phyloP scores from a whole-genome alignment of 2,797 vertebrate species.

The Coreius guichenoti region DNA sequence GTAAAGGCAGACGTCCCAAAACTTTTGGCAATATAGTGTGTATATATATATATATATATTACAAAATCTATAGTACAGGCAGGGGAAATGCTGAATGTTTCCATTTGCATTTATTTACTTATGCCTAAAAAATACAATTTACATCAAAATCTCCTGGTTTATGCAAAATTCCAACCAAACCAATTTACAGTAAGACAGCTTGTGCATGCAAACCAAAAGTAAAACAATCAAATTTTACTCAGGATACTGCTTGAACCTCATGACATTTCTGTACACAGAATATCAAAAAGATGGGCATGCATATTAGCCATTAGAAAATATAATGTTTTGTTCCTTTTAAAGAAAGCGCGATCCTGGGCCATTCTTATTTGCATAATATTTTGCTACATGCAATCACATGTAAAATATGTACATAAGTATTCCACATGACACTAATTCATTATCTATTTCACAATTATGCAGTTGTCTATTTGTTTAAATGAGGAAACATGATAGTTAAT shows the following conservation, averaged over 20 bases:
- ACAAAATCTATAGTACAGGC: constrained; percentile 9
- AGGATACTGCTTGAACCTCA: neutral
- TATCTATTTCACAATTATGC: constrained; percentile 8
- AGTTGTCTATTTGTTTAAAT: constrained; percentile 20
- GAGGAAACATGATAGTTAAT: neutral
- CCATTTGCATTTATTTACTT: constrained; percentile 15
- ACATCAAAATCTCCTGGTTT: neutral
- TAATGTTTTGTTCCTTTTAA: neutral
- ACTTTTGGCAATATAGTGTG: no score
- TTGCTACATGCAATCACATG: constrained; percentile 27
- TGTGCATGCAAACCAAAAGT: neutral
- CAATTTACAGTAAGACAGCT: neutral
- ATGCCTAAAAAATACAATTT: neutral
- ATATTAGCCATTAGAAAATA: neutral
- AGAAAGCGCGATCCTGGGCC: neutral
- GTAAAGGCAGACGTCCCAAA: no score
- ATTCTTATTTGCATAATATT: constrained; percentile 1
- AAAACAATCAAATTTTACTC: neutral
- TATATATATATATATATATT: no score
- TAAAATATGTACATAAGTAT: constrained; percentile 6
- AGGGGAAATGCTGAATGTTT: neutral
- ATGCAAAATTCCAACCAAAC: neutral
- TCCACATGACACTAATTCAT: constrained; percentile 1
- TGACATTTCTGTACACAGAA: neutral
- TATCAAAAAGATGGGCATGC: neutral